Percentiles rank a stretch among this genome's conserved stretches.
These are phyloP conservation scores for Nasua narica DNA, from an alignment of 2,797 vertebrate species.

Conservation along the genomic window DNA sequence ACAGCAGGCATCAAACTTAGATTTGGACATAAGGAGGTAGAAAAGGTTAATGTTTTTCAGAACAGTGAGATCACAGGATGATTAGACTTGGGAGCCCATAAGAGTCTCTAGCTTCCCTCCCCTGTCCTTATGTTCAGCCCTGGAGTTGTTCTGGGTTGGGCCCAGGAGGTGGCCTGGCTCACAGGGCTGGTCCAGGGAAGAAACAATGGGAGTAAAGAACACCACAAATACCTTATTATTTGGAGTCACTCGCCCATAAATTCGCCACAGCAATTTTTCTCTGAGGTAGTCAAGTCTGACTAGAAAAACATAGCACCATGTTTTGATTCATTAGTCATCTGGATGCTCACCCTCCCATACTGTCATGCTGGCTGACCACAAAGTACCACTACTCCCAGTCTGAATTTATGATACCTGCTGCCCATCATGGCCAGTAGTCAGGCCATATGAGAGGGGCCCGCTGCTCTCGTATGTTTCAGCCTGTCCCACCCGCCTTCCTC, in stretches of 20 bases:
- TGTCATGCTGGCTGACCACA: background rate
- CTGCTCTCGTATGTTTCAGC: background rate
- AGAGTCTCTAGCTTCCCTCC: background rate
- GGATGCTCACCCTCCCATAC: background rate
- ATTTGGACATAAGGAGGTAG: background rate
- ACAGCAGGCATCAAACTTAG: background rate
- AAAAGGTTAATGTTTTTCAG: conserved; percentile 16
- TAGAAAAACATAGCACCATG: conserved; percentile 9
- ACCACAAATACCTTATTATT: background rate
- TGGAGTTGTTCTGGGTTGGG: background rate
- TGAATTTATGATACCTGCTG: background rate
- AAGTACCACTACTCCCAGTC: background rate
- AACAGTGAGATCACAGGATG: background rate
- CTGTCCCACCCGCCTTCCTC: background rate
- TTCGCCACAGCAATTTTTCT: conserved; percentile 7
- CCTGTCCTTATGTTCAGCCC: background rate
- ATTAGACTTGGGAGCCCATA: background rate
- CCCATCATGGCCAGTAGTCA: background rate
- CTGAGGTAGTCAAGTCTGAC: conserved; percentile 16
- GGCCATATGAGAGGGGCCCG: background rate
- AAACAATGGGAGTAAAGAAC: background rate
- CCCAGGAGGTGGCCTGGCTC: background rate
- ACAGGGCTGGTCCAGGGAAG: background rate
- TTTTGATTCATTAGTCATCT: conserved; percentile 48
- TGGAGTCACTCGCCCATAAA: background rate